Evolutionary conservation across 1,140 invertebrate genomes (phyloP), one percentile per base, ranked within the genome.

Genomic region (Diorhabda sublineata): DNA sequence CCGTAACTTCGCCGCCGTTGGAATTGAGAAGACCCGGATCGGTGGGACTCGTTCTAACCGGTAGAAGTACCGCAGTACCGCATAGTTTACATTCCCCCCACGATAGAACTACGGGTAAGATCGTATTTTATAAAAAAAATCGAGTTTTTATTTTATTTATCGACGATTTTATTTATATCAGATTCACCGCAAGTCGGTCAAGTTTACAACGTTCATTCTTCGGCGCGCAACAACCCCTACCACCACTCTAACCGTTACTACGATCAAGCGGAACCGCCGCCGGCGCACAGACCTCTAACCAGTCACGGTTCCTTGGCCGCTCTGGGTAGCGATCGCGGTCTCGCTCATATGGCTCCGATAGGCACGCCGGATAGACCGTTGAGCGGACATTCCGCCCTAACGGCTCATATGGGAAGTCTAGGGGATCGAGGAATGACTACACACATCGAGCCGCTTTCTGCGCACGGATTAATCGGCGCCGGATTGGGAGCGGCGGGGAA

Each of bases 111-210:
- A 92, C 91, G 69, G 91, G 87, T 87, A 80, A 82, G 79, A 80
- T 68, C n/a, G 9, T 6, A 0, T 11, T 52, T 7, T 60, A 7
- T 42, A 63, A 45, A 42, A 43, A 8, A 8, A 63, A 42, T 44
- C 8, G 9, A 43, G 42, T 59, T 44, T 9, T 5, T 42, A 11
- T 42, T 44, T 56, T 26, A 26, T 26, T 26, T 26, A 26, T 26
- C 26, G 26, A 26, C 26, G 26, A 26, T 26, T 26, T 26, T 26
- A 26, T 60, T 66, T 42, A 8, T 64, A 68, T 70, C 74, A 86
- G 85, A 90, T 75, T 91, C 90, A 62, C 91, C 91, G 2, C 88
- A 88, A 80, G 85, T 90, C 42, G 88, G 88, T 2, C 89, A 90
- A 77, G 86, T 91, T 2, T 87, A 87, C 70, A 84, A 82, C 59